Percentiles rank a stretch among this genome's conserved stretches.
Evolutionary conservation across 2,888 invertebrate species (phyloP).

Genomic region (Tetragonula carbonaria): DNA sequence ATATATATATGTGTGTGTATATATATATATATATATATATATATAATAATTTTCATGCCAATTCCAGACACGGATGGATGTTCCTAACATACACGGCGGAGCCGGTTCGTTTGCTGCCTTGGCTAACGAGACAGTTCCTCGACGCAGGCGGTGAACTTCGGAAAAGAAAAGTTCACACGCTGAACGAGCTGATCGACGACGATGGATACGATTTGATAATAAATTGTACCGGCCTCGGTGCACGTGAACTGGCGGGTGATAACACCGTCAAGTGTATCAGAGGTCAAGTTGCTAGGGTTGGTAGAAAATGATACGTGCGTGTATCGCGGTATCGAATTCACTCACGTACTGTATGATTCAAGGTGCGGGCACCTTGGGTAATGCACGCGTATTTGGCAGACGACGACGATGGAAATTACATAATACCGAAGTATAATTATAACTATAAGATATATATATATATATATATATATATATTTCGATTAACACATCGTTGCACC

Average conservation of each 20-base stretch:
- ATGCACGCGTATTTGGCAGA: conserved; percentile 87
- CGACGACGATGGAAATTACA: conserved; percentile 87
- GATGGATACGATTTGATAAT: conserved; percentile 88
- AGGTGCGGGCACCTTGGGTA: conserved; percentile 90
- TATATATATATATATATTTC: no score
- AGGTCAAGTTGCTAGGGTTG: conserved; percentile 90
- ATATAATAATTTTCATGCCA: background rate
- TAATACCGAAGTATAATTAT: conserved; percentile 90
- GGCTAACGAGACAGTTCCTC: conserved; percentile 87
- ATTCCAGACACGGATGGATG: conserved; percentile 86
- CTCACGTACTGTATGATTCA: conserved; percentile 54
- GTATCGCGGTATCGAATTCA: no score
- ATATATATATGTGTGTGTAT: no score
- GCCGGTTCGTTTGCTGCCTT: conserved; percentile 88
- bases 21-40: no score
- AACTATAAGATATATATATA: background rate
- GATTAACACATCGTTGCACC: no score
- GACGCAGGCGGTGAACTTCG: conserved; percentile 86
- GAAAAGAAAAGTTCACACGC: conserved; percentile 84
- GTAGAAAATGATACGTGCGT: conserved; percentile 4
- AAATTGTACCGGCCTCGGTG: conserved; percentile 91
- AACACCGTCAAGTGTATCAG: conserved; percentile 87
- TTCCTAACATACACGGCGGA: conserved; percentile 90
- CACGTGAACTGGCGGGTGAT: conserved; percentile 88
- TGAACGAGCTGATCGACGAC: conserved; percentile 84